Conservation (phyloP, 2,888 invertebrate species). For the Drosophila limbata region DNA sequence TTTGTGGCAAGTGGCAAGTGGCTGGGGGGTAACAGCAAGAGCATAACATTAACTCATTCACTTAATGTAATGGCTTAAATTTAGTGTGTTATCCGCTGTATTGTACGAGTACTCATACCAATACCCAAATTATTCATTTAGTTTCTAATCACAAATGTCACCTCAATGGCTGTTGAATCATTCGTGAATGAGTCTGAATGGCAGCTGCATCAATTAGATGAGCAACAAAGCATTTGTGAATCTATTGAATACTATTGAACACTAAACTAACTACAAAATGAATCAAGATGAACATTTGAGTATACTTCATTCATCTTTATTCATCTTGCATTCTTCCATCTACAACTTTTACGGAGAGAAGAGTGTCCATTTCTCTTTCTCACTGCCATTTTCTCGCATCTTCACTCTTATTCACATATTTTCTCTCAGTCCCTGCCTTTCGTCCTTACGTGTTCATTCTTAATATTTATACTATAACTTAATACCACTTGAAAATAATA, state of each 20-base stretch:
- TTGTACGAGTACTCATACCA: not conserved
- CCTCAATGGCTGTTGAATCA: slow-evolving; percentile 3
- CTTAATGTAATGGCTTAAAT: slow-evolving; percentile 31
- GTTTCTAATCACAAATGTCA: slow-evolving; percentile 18
- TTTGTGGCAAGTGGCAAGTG: not conserved
- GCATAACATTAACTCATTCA: slow-evolving; percentile 41
- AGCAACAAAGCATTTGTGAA: slow-evolving; percentile 6
- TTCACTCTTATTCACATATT: too few species aligned
- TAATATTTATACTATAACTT: too few species aligned
- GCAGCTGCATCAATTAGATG: not conserved
- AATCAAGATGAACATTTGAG: too few species aligned
- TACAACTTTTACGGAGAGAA: too few species aligned
- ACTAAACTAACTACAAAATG: too few species aligned
- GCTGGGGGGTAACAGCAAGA: not conserved
- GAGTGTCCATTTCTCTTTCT: too few species aligned
- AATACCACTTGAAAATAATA: too few species aligned
- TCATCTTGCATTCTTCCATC: too few species aligned
- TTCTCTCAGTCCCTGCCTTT: too few species aligned
- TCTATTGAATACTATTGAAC: not conserved
- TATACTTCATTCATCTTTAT: too few species aligned
- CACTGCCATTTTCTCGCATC: too few species aligned
- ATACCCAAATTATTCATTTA: slow-evolving; percentile 7
- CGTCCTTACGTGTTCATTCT: too few species aligned
- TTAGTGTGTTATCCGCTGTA: slow-evolving; percentile 11
- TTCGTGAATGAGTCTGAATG: slow-evolving; percentile 15